phyloP scores from a whole-genome alignment of 1,140 invertebrate genomes.

The Drosophila miranda region DNA sequence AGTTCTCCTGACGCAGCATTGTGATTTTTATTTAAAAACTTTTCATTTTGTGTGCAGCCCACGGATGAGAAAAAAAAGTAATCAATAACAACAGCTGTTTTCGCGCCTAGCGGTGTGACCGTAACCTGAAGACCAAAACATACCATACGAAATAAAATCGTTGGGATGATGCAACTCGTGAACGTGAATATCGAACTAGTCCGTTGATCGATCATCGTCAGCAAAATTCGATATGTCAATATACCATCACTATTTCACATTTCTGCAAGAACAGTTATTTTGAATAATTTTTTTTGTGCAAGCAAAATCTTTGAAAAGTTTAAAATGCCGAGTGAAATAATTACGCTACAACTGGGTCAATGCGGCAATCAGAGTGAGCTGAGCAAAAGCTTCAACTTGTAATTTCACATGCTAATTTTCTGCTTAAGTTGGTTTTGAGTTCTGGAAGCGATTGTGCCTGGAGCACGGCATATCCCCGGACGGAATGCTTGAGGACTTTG shows the following conservation, averaged over 20 bases:
- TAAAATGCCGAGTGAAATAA: slow-evolving; percentile 36
- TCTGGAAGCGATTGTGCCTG: slow-evolving; percentile 99
- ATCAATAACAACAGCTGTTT: slow-evolving; percentile 36
- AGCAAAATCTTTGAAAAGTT: slow-evolving; percentile 1
- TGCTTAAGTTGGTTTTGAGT: slow-evolving; percentile 97
- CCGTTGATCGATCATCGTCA: too few species aligned
- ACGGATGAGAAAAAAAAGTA: slow-evolving; percentile 16
- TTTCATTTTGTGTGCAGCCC: neutral
- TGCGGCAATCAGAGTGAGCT: slow-evolving; percentile 99
- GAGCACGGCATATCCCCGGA: slow-evolving; percentile 99
- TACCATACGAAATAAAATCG: neutral
- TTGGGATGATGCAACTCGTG: too few species aligned
- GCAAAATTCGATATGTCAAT: too few species aligned
- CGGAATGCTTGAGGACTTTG: slow-evolving; percentile 96
- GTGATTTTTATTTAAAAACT: slow-evolving; percentile 56
- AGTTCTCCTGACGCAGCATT: slow-evolving; percentile 80
- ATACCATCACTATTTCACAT: too few species aligned
- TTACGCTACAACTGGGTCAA: slow-evolving; percentile 88
- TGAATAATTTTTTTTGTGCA: too few species aligned
- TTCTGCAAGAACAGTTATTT: too few species aligned
- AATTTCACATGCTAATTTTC: neutral
- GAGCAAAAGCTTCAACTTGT: slow-evolving; percentile 49
- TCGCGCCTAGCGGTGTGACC: neutral
- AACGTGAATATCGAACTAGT: too few species aligned
- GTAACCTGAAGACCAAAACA: neutral